phyloP scores from a whole-genome alignment of 2,113 vertebrate species.

The Callopanchax toddi region DNA sequence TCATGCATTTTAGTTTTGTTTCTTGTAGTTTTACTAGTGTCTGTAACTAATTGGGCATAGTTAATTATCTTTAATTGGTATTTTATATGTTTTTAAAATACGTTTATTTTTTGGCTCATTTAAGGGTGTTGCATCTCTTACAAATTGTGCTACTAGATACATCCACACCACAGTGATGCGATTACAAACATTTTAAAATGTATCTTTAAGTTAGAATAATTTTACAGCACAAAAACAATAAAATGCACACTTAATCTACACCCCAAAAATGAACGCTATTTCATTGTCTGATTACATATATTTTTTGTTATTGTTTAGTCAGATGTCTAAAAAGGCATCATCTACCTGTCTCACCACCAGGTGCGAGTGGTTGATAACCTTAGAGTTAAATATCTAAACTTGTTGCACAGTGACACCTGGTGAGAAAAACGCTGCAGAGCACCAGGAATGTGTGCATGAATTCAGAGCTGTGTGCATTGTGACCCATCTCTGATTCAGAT shows the following conservation, averaged over 20 bases:
- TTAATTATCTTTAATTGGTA: not conserved
- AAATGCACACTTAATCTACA: too few species aligned
- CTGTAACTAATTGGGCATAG: not conserved
- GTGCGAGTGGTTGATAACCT: not conserved
- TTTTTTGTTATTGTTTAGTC: not conserved
- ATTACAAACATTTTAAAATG: too few species aligned
- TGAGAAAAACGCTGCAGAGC: slow-evolving; percentile 20
- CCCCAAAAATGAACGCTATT: too few species aligned
- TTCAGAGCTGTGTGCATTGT: too few species aligned
- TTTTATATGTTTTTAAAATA: not conserved
- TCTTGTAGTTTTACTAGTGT: not conserved
- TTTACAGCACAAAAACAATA: too few species aligned
- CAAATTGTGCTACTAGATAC: too few species aligned
- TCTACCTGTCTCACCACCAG: slow-evolving; percentile 7
- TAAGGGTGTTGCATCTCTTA: too few species aligned
- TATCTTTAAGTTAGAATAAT: too few species aligned
- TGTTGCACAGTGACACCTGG: slow-evolving; percentile 54
- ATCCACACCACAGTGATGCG: too few species aligned
- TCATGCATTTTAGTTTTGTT: not conserved
- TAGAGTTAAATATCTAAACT: not conserved
- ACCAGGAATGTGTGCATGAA: slow-evolving; percentile 4
- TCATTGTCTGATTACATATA: too few species aligned
- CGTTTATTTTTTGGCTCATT: too few species aligned
- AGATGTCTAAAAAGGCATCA: not conserved
- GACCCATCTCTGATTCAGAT: too few species aligned